Conservation (phyloP, 53 echinoderm and acorn worm genomes). For the Echinarachnius parma region DNA sequence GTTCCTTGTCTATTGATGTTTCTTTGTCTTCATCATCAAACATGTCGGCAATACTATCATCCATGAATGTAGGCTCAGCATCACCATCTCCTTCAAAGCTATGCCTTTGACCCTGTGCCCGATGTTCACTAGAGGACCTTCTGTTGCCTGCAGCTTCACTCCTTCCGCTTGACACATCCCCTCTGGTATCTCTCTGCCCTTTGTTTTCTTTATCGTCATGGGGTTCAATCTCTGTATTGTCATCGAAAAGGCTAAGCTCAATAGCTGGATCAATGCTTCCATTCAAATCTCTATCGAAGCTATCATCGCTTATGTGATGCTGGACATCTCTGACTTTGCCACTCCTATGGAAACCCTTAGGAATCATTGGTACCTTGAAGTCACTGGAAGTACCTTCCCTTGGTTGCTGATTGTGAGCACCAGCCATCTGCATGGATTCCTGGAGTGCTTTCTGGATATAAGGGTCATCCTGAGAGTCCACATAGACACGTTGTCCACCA, state of each 20-base stretch:
- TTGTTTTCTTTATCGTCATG: background rate
- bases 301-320: too few relatives aligned
- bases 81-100: background rate
- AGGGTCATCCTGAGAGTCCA: conserved; percentile 25
- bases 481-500: conserved; percentile 14
- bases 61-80: background rate
- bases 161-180: too few relatives aligned
- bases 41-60: conserved; percentile 23
- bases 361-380: conserved; percentile 24
- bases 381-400: background rate
- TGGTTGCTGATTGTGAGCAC: background rate
- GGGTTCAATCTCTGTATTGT: background rate
- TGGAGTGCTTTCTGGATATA: conserved; percentile 16
- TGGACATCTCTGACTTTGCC: background rate
- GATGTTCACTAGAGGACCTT: background rate
- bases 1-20: too few relatives aligned
- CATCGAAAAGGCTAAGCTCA: conserved; percentile 6
- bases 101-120: background rate
- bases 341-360: background rate
- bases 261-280: conserved; percentile 43
- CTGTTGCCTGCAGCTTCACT: background rate
- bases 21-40: conserved; percentile 33
- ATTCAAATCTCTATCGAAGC: conserved; percentile 20
- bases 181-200: background rate
- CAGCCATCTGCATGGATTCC: conserved; percentile 7